Evolutionary conservation across 2,797 vertebrate genomes (phyloP).

Genomic region (Hydrocynus forskahlii): DNA sequence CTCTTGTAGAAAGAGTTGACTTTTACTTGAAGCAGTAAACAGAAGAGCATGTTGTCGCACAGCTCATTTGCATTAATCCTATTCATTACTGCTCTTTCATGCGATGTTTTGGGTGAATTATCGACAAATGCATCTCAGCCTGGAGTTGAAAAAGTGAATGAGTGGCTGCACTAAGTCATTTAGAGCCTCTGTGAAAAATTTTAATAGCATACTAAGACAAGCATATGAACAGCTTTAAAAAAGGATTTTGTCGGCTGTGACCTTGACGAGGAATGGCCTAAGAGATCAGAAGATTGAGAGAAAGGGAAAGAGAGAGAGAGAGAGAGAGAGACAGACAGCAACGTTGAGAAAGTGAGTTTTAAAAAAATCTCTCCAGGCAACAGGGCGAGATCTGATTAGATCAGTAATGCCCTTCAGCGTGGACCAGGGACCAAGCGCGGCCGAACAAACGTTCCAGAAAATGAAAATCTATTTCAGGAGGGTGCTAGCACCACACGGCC

Average conservation of each 20-base stretch:
- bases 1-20: neutral
- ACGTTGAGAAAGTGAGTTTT: constrained; percentile 24
- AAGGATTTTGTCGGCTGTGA: constrained; percentile 9
- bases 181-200: neutral
- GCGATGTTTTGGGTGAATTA: constrained; percentile 6
- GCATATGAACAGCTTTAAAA: neutral
- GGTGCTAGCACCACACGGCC: constrained; percentile 56
- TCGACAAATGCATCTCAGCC: constrained; percentile 9
- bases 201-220: neutral
- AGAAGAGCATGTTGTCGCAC: neutral
- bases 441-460: constrained; percentile 57
- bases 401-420: constrained; percentile 62
- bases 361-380: constrained; percentile 43
- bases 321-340: constrained; percentile 25
- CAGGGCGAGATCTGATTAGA: constrained; percentile 63
- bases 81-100: neutral
- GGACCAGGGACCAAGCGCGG: constrained; percentile 34
- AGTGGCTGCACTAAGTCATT: neutral
- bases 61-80: neutral
- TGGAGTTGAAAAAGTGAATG: neutral
- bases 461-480: constrained; percentile 66
- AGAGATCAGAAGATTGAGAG: constrained; percentile 33
- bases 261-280: constrained; percentile 24
- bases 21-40: constrained; percentile 6
- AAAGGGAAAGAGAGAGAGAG: constrained; percentile 17